Base-by-base conservation (phyloP, 1,140 invertebrate species). In the Ptiloglossa arizonensis region DNA sequence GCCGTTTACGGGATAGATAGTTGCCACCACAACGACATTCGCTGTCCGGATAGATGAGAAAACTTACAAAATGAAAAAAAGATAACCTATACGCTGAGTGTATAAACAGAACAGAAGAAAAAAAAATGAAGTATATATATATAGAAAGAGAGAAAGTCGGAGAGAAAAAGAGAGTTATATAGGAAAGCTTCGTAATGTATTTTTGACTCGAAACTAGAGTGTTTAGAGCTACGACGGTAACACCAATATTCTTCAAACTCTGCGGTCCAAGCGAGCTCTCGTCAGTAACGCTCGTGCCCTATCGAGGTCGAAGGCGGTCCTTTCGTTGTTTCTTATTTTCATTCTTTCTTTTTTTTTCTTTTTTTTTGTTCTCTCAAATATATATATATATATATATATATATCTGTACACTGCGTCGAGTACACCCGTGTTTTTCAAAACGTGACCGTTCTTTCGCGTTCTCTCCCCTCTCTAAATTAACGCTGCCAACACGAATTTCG, bases 111-210 rank as follows among this genome's bases (percentile, higher is more conserved):
- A 48, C 35, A 50, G 71, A 79, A 72, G n/a, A 64, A 78, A 83
- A 57, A 63, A 27, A 48, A 50, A 54, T 79, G 48, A 35, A 24
- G 62, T 67, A 67, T 80, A 75, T 59, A 70, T 75, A 80, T 52
- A 67, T 27, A 81, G 17, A 81, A 3, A 67, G 1, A 70, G 29
- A 63, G 11, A 69, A 19, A 71, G 22, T 70, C 4, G 35, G 19
- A 69, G 46, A 64, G 29, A 67, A 54, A 54, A n/a, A 48, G 50
- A 64, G 35, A 62, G 24, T 59, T 63, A 81, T 80, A 87, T 86
- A 88, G 84, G 80, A 73, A 86, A 87, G 88, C 88, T 89, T 89
- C 81, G 78, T 87, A 82, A 87, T 46, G 78, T 87, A 87, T 87
- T 89, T 90, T 89, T 87, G 75, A 88, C 75, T 85, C 75, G 82